Conservation (phyloP, 2,888 invertebrate species). For the Mesoligia furuncula region DNA sequence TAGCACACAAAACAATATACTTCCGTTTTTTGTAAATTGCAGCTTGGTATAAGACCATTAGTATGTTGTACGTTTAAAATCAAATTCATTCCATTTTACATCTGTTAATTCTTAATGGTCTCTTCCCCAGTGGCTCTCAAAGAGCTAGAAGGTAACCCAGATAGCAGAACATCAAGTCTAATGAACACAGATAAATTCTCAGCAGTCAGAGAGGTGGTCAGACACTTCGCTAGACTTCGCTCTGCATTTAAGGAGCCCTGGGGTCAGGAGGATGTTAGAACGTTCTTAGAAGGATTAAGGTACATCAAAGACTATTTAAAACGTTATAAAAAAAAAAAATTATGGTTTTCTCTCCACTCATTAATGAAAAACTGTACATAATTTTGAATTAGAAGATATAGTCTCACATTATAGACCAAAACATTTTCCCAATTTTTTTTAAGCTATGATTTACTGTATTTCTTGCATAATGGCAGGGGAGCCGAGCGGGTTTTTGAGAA, state of each 20-base stretch:
- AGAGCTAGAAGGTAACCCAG: conserved; percentile 85
- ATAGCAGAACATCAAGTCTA: conserved; percentile 81
- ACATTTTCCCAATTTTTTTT: too few relatives aligned
- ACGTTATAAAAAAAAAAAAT: too few relatives aligned
- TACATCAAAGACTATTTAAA: conserved; percentile 43
- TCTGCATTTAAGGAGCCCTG: conserved; percentile 80
- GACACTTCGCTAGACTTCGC: conserved; percentile 78
- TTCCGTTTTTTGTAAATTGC: neutral
- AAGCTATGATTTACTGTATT: too few relatives aligned
- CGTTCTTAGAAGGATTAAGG: conserved; percentile 83
- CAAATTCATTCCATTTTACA: neutral
- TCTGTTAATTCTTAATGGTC: neutral
- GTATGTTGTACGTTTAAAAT: neutral
- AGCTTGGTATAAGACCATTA: neutral
- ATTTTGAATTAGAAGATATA: too few relatives aligned
- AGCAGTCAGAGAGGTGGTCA: conserved; percentile 82
- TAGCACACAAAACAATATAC: neutral
- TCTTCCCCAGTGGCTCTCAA: conserved; percentile 81
- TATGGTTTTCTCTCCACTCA: too few relatives aligned
- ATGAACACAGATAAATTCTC: conserved; percentile 85
- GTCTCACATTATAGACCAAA: too few relatives aligned
- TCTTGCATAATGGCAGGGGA: too few relatives aligned
- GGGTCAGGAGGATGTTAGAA: conserved; percentile 74
- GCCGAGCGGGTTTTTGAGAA: too few relatives aligned
- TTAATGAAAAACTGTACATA: too few relatives aligned